Evolutionary conservation across 2,797 vertebrate species (phyloP).

Genomic region (Lindbergichthys nudifrons): DNA sequence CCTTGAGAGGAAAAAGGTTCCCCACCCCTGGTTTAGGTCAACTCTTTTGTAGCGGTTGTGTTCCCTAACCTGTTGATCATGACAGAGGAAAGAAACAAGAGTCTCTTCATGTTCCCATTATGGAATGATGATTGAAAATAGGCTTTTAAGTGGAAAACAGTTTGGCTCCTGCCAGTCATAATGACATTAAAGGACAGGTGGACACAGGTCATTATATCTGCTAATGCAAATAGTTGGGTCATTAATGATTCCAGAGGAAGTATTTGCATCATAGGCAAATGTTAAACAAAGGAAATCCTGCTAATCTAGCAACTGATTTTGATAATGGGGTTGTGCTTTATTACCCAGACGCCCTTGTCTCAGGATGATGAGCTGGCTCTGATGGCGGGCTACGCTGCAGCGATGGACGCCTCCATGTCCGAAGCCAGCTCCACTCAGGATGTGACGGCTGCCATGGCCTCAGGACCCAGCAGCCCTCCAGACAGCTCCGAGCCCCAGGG

Average conservation of each 20-base stretch:
- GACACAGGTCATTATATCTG: not conserved
- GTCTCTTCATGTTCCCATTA: not conserved
- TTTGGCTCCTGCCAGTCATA: not conserved
- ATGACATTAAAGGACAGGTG: not conserved
- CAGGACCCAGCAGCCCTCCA: constrained; percentile 52
- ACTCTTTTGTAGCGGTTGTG: not conserved
- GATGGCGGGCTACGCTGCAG: constrained; percentile 92
- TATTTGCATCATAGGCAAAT: not conserved
- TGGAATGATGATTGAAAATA: constrained; percentile 5
- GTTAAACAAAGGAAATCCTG: not conserved
- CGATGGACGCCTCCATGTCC: constrained; percentile 89
- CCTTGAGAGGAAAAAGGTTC: no score
- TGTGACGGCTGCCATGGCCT: constrained; percentile 33
- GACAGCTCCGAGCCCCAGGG: constrained; percentile 68
- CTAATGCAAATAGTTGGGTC: not conserved
- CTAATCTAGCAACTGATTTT: not conserved
- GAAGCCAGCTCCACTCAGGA: constrained; percentile 75
- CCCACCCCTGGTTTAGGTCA: constrained; percentile 1
- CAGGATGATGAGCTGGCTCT: constrained; percentile 91
- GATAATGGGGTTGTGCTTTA: not conserved
- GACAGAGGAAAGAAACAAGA: not conserved
- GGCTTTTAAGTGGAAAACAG: not conserved
- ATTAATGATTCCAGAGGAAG: not conserved
- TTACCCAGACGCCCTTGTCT: constrained; percentile 86
- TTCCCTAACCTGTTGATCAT: not conserved